A percentile compares a stretch with the other conserved stretches of the same genome.
phyloP scores from a whole-genome alignment of 2,797 vertebrate species.

The Apogon talboti region DNA sequence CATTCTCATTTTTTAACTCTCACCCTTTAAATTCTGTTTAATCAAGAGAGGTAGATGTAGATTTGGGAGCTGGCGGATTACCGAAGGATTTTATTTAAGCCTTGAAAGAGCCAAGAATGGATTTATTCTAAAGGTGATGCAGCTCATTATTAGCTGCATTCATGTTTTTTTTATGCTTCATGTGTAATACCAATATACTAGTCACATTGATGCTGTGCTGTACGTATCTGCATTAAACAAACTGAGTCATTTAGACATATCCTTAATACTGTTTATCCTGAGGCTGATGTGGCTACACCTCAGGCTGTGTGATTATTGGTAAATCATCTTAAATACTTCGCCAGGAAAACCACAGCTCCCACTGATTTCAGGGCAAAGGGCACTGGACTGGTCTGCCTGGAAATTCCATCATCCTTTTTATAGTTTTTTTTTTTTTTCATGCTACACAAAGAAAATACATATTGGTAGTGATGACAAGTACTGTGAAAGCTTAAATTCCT shows the following conservation, averaged over 20 bases:
- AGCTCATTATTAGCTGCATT: conserved; percentile 43
- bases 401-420: not conserved
- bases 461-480: conserved; percentile 4
- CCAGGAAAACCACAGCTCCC: no score
- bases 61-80: conserved; percentile 54
- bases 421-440: not conserved
- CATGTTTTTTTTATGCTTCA: conserved; percentile 14
- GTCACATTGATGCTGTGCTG: conserved; percentile 41
- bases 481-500: conserved; percentile 6
- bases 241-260: not conserved
- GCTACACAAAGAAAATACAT: not conserved
- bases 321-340: not conserved
- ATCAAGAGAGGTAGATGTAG: conserved; percentile 49
- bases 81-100: conserved; percentile 62
- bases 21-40: conserved; percentile 46
- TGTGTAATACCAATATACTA: conserved; percentile 26
- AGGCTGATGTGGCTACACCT: not conserved
- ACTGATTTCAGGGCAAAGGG: no score
- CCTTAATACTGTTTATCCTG: conserved; percentile 12
- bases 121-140: conserved; percentile 38
- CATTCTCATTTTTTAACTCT: conserved; percentile 29
- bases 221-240: conserved; percentile 24
- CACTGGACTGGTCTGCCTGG: not conserved
- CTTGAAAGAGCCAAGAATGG: conserved; percentile 47
- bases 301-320: not conserved